These are phyloP conservation scores for Elaeidobius kamerunicus DNA, from an alignment of 2,888 invertebrate genomes.

Conservation along the genomic window DNA sequence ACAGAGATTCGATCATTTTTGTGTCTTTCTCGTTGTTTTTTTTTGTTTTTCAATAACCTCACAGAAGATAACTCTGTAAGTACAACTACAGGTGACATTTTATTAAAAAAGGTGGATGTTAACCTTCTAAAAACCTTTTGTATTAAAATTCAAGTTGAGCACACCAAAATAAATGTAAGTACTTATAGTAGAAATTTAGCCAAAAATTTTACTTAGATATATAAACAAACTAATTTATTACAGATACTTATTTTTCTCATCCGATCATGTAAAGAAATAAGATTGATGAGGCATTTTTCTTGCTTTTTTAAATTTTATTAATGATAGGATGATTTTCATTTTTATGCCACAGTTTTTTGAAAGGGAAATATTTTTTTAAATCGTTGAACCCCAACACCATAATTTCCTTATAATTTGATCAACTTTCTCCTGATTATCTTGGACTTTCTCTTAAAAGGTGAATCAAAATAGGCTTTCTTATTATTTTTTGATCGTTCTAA, in stretches of 20 bases:
- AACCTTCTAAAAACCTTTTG: conserved; percentile 17
- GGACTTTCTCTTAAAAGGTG: too few relatives aligned
- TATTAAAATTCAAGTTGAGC: conserved; percentile 30
- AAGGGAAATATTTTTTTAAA: conserved; percentile 7
- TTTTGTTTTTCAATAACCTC: too few relatives aligned
- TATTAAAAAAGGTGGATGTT: conserved; percentile 10
- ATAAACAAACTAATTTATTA: conserved; percentile 17
- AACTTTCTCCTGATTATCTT: too few relatives aligned
- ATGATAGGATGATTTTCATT: conserved; percentile 2
- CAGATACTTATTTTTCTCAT: conserved; percentile 11
- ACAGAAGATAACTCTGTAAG: too few relatives aligned
- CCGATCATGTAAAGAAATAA: conserved; percentile 12
- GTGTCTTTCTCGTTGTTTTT: too few relatives aligned
- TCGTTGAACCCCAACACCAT: too few relatives aligned
- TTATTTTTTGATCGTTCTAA: too few relatives aligned
- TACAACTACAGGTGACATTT: too few relatives aligned
- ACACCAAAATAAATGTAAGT: conserved; percentile 36
- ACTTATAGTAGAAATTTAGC: conserved; percentile 34
- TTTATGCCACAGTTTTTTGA: neutral
- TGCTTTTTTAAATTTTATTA: too few relatives aligned
- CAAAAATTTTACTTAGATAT: conserved; percentile 29
- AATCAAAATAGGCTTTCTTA: neutral
- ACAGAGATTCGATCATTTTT: too few relatives aligned
- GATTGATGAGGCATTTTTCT: conserved; percentile 6
- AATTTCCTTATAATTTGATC: too few relatives aligned